Base-by-base conservation (phyloP, 2,797 vertebrate species). In the Cichlasoma orientale region DNA sequence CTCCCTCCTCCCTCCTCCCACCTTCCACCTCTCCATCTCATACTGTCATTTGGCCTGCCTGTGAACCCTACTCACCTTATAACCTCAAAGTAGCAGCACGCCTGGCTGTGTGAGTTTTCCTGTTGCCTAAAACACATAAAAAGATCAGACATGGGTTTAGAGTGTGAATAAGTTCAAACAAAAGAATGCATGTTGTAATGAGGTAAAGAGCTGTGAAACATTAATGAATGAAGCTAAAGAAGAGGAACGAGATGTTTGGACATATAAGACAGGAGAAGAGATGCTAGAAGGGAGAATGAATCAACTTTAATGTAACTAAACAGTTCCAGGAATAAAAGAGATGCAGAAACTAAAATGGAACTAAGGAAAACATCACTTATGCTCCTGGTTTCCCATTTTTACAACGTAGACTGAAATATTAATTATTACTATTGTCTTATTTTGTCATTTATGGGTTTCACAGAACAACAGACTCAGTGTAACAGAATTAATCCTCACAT, bases 391-490 rank as follows among this genome's bases (percentile, higher is more conserved):
- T 7, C 23, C 38, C 2, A 13, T 3, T 13, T 41, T 41, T 41
- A 13, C 12, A 41, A 41, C 11, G 11, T 11, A 41, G 13, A 61
- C 58, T 41, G 58, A 23, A 21, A 41, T 41, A 5, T 23, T 41
- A 41, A 2, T 41, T 4, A 41, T 41, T 13, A 41, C 13, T 13
- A 13, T 41, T 13, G 12, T 23, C 38, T 61, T 10, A 2, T 23
- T 61, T 47, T 41, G 16, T 38, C 16, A 47, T 47, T 18, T 4
- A 6, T 18, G 44, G 16, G 0, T 50, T 50, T 50, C 0, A 50
- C 0, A 16, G 38, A 38, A 5, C 13, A 41, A 14, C 12, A 9
- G 14, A 41, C 14, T 61, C 23, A 0, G 0, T 25, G 36, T 63
- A 41, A 63, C 1, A 44, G 21, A 0, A 14, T 23, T 41, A 10